These are phyloP conservation scores for Pseudopleuronectes americanus DNA, from an alignment of 2,797 vertebrate genomes.

Conservation along the genomic window DNA sequence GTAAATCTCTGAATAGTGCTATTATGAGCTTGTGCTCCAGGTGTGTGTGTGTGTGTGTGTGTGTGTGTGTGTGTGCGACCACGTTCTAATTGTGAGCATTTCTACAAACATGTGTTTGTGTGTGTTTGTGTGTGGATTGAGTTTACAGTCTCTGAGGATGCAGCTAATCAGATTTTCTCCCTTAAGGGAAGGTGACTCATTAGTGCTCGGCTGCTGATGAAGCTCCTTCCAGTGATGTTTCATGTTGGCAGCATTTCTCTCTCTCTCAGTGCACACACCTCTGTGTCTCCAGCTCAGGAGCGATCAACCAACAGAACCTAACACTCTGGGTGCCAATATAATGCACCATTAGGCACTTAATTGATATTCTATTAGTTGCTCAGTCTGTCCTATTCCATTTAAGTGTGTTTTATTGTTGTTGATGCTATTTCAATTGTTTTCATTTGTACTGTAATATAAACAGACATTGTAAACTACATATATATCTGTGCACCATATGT, in stretches of 20 bases:
- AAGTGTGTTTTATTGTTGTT: background rate
- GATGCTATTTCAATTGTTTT: background rate
- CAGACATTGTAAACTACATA: background rate
- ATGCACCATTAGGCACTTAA: background rate
- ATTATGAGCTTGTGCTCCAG: constrained; percentile 26
- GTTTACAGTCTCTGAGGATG: constrained; percentile 52
- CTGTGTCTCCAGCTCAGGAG: constrained; percentile 9
- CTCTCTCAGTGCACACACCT: constrained; percentile 19
- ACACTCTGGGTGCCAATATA: background rate
- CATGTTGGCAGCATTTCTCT: constrained; percentile 31
- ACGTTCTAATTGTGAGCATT: constrained; percentile 24
- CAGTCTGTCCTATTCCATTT: background rate
- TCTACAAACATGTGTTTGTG: constrained; percentile 38
- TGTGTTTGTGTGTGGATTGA: constrained; percentile 43
- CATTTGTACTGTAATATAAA: background rate
- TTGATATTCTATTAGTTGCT: background rate
- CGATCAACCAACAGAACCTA: constrained; percentile 9
- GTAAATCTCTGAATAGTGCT: constrained; percentile 17
- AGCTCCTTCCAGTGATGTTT: constrained; percentile 57
- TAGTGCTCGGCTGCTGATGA: constrained; percentile 49
- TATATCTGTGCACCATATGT: background rate
- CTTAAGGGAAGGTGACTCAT: constrained; percentile 68
- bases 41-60: constrained; percentile 32
- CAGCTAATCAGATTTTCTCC: constrained; percentile 64
- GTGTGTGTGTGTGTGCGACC: constrained; percentile 16